Evolutionary conservation across 2,888 invertebrate genomes (phyloP).

Genomic region (Bhutanitis thaidina): DNA sequence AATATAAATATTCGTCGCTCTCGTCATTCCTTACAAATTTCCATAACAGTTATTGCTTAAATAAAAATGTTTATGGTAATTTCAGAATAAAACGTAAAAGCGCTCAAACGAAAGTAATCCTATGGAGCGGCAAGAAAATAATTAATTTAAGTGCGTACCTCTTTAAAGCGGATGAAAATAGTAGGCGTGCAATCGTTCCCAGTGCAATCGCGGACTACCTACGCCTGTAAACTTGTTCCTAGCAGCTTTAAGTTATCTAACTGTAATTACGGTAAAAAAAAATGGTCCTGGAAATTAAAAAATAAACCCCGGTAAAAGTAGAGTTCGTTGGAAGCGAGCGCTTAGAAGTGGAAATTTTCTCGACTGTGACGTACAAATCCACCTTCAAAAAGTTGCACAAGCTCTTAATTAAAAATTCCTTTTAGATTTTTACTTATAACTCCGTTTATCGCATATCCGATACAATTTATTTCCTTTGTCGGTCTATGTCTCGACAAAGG

Average conservation of each 20-base stretch:
- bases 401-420: conserved; percentile 12
- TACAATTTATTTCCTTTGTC: too few relatives aligned
- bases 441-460: too few relatives aligned
- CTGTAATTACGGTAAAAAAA: conserved; percentile 13
- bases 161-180: neutral
- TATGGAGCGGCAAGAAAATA: neutral
- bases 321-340: neutral
- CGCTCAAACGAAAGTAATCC: neutral
- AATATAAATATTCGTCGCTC: neutral
- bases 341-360: conserved; percentile 16
- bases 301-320: neutral
- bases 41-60: too few relatives aligned
- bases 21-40: neutral
- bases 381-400: neutral
- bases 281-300: neutral
- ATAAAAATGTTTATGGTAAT: neutral
- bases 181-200: neutral
- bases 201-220: neutral
- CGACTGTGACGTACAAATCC: conserved; percentile 7
- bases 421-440: neutral
- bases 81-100: neutral
- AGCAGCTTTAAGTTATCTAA: conserved; percentile 4
- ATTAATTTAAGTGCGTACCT: neutral
- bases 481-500: too few relatives aligned
- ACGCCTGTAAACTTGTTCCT: conserved; percentile 12